A percentile compares a stretch with the other conserved stretches of the same genome.
Conservation (phyloP, 2,888 invertebrate genomes). For the Fabriciana adippe region DNA sequence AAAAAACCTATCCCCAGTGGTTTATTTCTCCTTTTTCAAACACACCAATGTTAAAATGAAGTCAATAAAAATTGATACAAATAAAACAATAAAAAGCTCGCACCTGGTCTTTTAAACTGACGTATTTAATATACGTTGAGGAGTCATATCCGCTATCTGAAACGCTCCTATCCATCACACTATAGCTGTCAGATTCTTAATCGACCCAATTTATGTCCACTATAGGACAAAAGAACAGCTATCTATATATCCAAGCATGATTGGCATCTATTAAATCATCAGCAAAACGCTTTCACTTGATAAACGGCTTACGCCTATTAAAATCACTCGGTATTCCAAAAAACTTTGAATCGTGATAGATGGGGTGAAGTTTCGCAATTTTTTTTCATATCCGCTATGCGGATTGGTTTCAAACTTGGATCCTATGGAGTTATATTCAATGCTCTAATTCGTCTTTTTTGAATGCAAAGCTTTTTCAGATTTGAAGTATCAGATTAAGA, state of each 20-base stretch:
- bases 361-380: slow-evolving; percentile 45
- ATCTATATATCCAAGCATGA: slow-evolving; percentile 38
- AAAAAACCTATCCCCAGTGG: neutral
- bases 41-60: too few species aligned
- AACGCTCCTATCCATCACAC: slow-evolving; percentile 20
- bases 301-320: slow-evolving; percentile 42
- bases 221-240: slow-evolving; percentile 32
- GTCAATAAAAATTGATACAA: too few species aligned
- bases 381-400: slow-evolving; percentile 40
- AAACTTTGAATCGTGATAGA: slow-evolving; percentile 47
- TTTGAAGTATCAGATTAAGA: slow-evolving; percentile 32
- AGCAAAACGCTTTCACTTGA: slow-evolving; percentile 36
- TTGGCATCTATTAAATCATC: slow-evolving; percentile 42
- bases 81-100: too few species aligned
- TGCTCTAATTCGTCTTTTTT: slow-evolving; percentile 37
- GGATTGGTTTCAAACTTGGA: slow-evolving; percentile 38
- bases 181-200: slow-evolving; percentile 30
- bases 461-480: slow-evolving; percentile 25
- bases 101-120: neutral
- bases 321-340: slow-evolving; percentile 45
- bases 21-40: too few species aligned
- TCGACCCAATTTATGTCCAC: slow-evolving; percentile 31
- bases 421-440: slow-evolving; percentile 43
- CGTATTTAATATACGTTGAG: neutral
- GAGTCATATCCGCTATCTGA: slow-evolving; percentile 3